Base-by-base conservation (phyloP, 2,888 invertebrate species). In the Scaptodrosophila latifasciaeformis region DNA sequence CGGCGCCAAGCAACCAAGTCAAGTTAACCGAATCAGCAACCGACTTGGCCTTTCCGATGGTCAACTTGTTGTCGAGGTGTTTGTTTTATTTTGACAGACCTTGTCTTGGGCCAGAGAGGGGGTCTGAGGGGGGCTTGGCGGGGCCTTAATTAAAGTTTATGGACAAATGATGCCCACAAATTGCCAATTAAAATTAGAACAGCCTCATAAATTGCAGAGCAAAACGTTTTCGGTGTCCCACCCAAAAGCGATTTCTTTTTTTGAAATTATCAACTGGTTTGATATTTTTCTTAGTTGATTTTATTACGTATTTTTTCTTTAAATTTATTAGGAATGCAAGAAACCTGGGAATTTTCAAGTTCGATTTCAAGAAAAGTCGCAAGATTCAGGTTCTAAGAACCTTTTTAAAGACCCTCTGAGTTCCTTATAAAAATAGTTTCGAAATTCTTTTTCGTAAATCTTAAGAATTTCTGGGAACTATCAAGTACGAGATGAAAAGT, bases 171-270 rank as follows among this genome's bases (percentile, higher is more conserved):
- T 74, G 81, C 70, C 81, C 81, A 72, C 80, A 80, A 74, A 80
- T 80, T 80, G 74, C 62, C 74, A 80, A 74, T 74, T 74, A 80
- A 80, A 74, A 74, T 74, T 80, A 74, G 81, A 74, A 77, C 81
- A 70, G 70, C 70, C 59, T 61, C 70, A 74, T 74, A 74, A 74
- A 74, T 80, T 74, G 67, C 72, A 63, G 56, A 67, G 54, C 55
- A 49, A 6, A 40, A 21, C 37, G 40, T 19, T 37, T 5, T n/a
- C n/a, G n/a, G n/a, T n/a, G n/a, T n/a, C n/a, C n/a, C n/a, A n/a
- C n/a, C n/a, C n/a, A n/a, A n/a, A n/a, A n/a, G n/a, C n/a, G n/a
- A n/a, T 10, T 42, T 19, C 17, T 29, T 19, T 31, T 31, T 50
- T 29, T 35, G 46, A 30, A 46, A n/a, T n/a, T n/a, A n/a, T n/a